Conservation (phyloP, 2,888 invertebrate species). For the Cosmopolites sordidus region DNA sequence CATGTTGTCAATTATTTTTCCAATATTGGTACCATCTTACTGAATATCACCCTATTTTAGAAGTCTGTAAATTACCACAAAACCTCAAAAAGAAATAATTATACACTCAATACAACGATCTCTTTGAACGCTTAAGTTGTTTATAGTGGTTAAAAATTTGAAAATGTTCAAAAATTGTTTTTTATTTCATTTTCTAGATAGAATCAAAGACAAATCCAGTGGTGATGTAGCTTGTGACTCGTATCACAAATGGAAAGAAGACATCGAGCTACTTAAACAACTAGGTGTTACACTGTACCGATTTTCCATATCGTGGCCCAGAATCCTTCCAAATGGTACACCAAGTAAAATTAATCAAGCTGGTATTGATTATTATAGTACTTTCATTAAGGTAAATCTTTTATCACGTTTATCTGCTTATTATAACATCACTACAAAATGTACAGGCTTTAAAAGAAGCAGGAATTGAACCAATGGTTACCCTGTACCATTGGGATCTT, state of each 20-base stretch:
- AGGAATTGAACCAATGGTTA: conserved; percentile 55
- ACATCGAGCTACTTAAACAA: conserved; percentile 55
- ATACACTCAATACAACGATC: no score
- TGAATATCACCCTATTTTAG: no score
- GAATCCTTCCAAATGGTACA: conserved; percentile 57
- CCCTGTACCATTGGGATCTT: conserved; percentile 55
- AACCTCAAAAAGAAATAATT: no score
- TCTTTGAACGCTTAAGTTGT: no score
- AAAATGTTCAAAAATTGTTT: no score
- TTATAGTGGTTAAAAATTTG: no score
- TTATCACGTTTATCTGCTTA: neutral
- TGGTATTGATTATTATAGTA: conserved; percentile 31
- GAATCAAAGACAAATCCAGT: conserved; percentile 45
- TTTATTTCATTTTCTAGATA: conserved; percentile 4
- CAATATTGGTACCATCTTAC: no score
- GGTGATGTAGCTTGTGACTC: conserved; percentile 65
- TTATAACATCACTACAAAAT: neutral
- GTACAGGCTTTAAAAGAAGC: conserved; percentile 44
- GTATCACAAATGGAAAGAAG: conserved; percentile 61
- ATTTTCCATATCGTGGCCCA: conserved; percentile 35
- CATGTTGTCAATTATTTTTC: no score
- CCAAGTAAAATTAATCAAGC: conserved; percentile 49
- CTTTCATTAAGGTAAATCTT: conserved; percentile 21
- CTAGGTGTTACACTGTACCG: conserved; percentile 55
- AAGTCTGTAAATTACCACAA: neutral